Evolutionary conservation across 2,888 invertebrate genomes (phyloP).

Genomic region (Scotopteryx bipunctaria): DNA sequence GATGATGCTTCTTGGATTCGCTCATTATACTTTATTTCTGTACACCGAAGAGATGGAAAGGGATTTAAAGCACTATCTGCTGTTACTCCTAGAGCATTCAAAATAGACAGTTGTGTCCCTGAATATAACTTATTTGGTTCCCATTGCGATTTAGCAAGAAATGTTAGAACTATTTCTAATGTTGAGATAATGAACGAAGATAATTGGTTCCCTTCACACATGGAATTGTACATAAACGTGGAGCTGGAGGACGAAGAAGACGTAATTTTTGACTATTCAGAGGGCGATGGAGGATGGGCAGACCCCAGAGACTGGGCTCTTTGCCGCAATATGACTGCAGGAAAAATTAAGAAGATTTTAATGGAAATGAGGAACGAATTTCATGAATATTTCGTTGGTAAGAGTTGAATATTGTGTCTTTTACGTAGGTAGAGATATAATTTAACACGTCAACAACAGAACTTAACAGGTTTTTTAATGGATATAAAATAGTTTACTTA

Average conservation of each 20-base stretch:
- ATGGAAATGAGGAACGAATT: conserved; percentile 50
- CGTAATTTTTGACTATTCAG: conserved; percentile 47
- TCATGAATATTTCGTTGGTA: conserved; percentile 26
- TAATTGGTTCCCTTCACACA: conserved; percentile 46
- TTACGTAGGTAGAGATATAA: too few species aligned
- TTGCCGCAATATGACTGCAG: conserved; percentile 53
- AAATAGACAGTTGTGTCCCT: conserved; percentile 25
- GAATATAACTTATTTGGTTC: not conserved
- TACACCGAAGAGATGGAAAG: conserved; percentile 49
- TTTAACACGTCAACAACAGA: too few species aligned
- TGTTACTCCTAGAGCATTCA: conserved; percentile 51
- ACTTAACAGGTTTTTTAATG: too few species aligned
- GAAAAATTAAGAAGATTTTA: conserved; percentile 52
- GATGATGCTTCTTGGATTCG: conserved; percentile 62
- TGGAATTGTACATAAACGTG: conserved; percentile 52
- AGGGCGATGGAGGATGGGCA: conserved; percentile 56
- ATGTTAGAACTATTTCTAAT: conserved; percentile 26
- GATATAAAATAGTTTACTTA: too few species aligned
- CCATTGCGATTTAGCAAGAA: conserved; percentile 8
- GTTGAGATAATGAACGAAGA: conserved; percentile 36
- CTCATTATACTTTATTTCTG: conserved; percentile 54
- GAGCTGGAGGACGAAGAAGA: conserved; percentile 50
- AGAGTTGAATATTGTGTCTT: not conserved
- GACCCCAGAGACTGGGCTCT: conserved; percentile 55
- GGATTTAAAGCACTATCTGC: conserved; percentile 55